Percentiles rank a stretch among this genome's conserved stretches.
These are phyloP conservation scores for Spinus olivaceus DNA, from an alignment of 2,797 vertebrate genomes.

Conservation along the genomic window DNA sequence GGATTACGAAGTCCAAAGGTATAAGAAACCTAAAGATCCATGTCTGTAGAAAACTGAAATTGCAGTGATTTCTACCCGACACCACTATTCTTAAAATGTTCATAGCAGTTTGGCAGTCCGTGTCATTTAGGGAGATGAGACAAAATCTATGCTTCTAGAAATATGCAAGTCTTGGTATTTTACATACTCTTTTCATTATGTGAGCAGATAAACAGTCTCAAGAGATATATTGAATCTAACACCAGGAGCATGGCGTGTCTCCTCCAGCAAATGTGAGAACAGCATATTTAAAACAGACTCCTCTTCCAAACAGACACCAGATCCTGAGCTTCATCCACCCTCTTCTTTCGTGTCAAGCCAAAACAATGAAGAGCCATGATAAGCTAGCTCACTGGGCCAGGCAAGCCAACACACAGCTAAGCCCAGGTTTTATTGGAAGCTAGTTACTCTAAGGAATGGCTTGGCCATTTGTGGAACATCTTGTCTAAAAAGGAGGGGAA, in stretches of 20 bases:
- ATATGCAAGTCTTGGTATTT: not conserved
- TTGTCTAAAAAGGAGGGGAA: not conserved
- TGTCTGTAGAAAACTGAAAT: not conserved
- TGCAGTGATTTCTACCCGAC: not conserved
- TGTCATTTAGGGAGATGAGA: not conserved
- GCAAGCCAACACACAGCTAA: not conserved
- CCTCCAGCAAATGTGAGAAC: not conserved
- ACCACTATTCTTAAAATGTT: not conserved
- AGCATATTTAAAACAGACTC: not conserved
- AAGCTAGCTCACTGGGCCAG: not conserved
- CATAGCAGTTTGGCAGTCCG: not conserved
- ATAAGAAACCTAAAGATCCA: not conserved
- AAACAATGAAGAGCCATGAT: not conserved
- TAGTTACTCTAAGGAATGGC: not conserved
- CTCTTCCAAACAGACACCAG: not conserved
- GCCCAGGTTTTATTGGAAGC: not conserved
- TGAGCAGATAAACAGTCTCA: not conserved
- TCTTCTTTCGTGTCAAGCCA: not conserved
- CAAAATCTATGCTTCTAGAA: not conserved
- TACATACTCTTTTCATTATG: not conserved
- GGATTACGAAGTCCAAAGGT: not conserved
- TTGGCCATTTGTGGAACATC: not conserved
- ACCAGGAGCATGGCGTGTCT: rapidly evolving
- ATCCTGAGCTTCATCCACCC: not conserved
- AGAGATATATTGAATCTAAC: not conserved